A percentile compares a stretch with the other conserved stretches of the same genome.
phyloP scores from a whole-genome alignment of 2,888 invertebrate species.

The Drosophila nigricruria region DNA sequence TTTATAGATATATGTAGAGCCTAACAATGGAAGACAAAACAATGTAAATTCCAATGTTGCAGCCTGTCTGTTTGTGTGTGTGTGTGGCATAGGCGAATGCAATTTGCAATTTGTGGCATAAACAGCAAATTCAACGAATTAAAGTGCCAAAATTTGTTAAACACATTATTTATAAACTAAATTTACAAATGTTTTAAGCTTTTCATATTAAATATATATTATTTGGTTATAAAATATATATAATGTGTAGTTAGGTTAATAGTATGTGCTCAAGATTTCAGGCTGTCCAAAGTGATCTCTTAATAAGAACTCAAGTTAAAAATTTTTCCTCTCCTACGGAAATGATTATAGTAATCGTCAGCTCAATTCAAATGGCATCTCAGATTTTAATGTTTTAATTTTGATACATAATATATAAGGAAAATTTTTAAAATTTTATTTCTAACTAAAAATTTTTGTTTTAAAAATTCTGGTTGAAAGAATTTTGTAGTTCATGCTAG shows the following conservation, averaged over 20 bases:
- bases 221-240: neutral
- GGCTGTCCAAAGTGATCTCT: neutral
- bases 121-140: conserved; percentile 21
- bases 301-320: neutral
- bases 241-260: neutral
- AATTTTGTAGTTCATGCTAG: too few species aligned
- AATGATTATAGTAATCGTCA: too few species aligned
- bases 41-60: conserved; percentile 49
- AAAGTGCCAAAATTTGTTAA: conserved; percentile 12
- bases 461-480: too few species aligned
- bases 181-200: neutral
- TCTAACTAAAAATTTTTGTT: too few species aligned
- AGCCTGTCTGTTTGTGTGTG: conserved; percentile 6
- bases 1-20: conserved; percentile 70
- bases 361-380: too few species aligned
- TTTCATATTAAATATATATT: neutral
- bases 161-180: neutral
- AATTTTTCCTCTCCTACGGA: too few species aligned
- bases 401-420: too few species aligned
- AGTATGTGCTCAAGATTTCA: neutral
- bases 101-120: conserved; percentile 23
- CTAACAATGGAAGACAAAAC: conserved; percentile 54
- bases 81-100: conserved; percentile 14
- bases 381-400: too few species aligned
- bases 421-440: too few species aligned